Conservation (phyloP, 1,140 invertebrate species). For the Meloidogyne exigua region DNA sequence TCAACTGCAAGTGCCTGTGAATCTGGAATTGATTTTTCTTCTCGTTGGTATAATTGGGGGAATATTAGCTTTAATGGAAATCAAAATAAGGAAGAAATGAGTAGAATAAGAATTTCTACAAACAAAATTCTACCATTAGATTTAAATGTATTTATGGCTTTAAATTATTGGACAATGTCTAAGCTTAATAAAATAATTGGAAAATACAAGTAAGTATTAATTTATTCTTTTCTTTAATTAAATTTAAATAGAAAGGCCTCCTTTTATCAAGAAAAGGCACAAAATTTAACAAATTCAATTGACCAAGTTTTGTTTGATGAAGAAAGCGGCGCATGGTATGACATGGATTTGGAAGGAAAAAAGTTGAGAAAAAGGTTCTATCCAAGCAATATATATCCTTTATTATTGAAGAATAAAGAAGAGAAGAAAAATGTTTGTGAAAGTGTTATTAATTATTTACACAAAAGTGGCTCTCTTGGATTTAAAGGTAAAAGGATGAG, state of each 20-base stretch:
- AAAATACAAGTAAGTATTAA: conserved; percentile 58
- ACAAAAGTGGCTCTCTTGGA: conserved; percentile 72
- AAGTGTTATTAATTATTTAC: conserved; percentile 67
- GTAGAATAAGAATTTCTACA: conserved; percentile 40
- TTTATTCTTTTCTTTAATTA: conserved; percentile 26
- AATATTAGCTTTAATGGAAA: not conserved
- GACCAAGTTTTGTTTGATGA: conserved; percentile 71
- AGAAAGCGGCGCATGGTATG: conserved; percentile 79
- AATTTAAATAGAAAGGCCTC: conserved; percentile 67
- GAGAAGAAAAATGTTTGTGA: conserved; percentile 71
- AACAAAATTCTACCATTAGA: conserved; percentile 77
- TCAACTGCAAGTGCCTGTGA: conserved; percentile 44
- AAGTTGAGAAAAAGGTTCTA: conserved; percentile 70
- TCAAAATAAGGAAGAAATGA: not conserved
- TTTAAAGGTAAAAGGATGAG: conserved; percentile 36
- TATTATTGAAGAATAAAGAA: conserved; percentile 61
- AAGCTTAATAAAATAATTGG: conserved; percentile 64
- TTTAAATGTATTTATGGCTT: conserved; percentile 77
- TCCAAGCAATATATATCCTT: conserved; percentile 78
- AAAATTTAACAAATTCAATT: conserved; percentile 29
- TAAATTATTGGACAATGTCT: conserved; percentile 76
- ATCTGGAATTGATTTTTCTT: conserved; percentile 72
- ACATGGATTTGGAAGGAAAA: conserved; percentile 74
- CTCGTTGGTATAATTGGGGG: conserved; percentile 74
- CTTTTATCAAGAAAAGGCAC: conserved; percentile 62